Base-by-base conservation (phyloP, 2,888 invertebrate species). In the Leptura quadrifasciata region DNA sequence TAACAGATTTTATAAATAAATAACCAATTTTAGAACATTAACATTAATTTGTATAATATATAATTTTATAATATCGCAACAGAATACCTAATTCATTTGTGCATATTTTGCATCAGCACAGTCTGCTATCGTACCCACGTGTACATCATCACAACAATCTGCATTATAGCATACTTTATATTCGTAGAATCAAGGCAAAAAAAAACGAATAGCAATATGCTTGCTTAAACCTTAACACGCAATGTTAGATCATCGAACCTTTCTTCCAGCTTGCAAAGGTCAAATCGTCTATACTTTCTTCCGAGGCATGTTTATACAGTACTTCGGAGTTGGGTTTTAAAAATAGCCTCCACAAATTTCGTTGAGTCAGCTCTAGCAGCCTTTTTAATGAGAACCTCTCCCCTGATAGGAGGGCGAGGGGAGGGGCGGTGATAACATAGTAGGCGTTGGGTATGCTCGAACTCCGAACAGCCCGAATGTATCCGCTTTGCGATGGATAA, bases 321-420 rank as follows among this genome's bases (percentile, higher is more conserved):
- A 79, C 70, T 73, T 72, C 72, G 65, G 71, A 79, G 78, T 71
- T 73, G 69, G 69, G 75, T 75, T 78, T 75, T 79, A 77, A 76
- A 79, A 79, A 79, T 79, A 79, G 79, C 76, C 76, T 78, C 76
- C 63, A 73, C 75, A 69, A 75, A 79, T 76, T 77, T 55, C 71
- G 74, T 76, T 79, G 79, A 77, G 73, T 79, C 79, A 76, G 79
- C 76, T 69, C 73, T 72, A 72, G 60, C 76, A 74, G 79, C 75
- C 72, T 79, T 79, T 79, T 79, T 67, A 76, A 79, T 61, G 73
- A 73, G 76, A 79, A 72, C 76, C 76, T 64, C 58, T 64, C 74
- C 71, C 76, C 52, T 24, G 65, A 20, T 31, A 57, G 55, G 68
- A 55, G 60, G 70, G 57, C 21, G 71, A 39, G 75, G 77, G 47